phyloP scores from a whole-genome alignment of 2,888 invertebrate genomes.

The Xestia c-nigrum region DNA sequence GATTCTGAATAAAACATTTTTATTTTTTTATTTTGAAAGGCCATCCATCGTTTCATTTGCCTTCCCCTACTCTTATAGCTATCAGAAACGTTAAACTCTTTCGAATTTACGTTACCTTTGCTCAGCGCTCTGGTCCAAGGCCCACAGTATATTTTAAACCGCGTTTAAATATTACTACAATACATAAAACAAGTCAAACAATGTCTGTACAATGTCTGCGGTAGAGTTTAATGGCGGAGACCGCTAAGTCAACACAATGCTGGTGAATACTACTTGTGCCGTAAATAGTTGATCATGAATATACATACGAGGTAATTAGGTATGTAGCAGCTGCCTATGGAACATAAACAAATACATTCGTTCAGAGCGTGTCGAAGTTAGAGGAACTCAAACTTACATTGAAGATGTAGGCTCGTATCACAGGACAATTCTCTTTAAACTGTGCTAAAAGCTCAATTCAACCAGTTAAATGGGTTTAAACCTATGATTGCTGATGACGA shows the following conservation, averaged over 20 bases:
- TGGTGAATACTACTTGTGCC: conserved; percentile 30
- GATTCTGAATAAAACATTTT: too few relatives aligned
- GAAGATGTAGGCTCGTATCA: not conserved
- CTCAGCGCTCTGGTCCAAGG: not conserved
- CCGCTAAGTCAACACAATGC: conserved; percentile 45
- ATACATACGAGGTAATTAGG: conserved; percentile 12
- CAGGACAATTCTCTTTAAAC: not conserved
- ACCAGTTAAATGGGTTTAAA: not conserved
- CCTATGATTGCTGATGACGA: not conserved
- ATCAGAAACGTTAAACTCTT: not conserved
- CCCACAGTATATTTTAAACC: conserved; percentile 7
- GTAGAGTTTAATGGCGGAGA: conserved; percentile 30
- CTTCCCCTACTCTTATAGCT: not conserved
- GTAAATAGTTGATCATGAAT: conserved; percentile 28
- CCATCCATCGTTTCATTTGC: not conserved
- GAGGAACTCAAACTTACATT: not conserved
- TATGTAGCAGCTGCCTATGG: not conserved
- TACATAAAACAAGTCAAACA: conserved; percentile 23
- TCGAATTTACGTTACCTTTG: not conserved
- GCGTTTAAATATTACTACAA: conserved; percentile 15
- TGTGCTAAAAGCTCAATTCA: not conserved
- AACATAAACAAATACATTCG: not conserved
- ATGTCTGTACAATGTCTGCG: conserved; percentile 45
- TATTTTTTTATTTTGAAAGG: not conserved
- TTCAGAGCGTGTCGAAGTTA: not conserved